Base-by-base conservation (phyloP, 2,888 invertebrate genomes). In the Drosophila cyrtoloma region DNA sequence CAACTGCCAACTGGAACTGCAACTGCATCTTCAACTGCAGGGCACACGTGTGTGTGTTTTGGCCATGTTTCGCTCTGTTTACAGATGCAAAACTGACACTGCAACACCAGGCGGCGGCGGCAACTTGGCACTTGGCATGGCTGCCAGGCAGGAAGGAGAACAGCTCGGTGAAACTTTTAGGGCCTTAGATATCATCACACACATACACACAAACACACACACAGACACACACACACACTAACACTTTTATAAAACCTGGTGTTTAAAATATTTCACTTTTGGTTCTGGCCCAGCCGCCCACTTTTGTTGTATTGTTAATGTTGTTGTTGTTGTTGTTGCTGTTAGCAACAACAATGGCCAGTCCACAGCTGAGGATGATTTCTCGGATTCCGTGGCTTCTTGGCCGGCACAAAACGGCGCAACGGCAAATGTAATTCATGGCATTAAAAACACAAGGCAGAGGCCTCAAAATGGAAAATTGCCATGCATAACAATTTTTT, bases 231-330 rank as follows among this genome's bases (percentile, higher is more conserved):
- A 64, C 37, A 60, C n/a, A 60, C 55, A 42, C 22, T 50, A 33
- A 58, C 44, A 56, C 37, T 32, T 60, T 42, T 42, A 50, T 33
- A 30, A 30, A 32, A 81, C 52, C 67, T 81, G 86, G 90, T 86
- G 89, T 89, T 87, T 91, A 81, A 88, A 87, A 88, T 91, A 91
- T 91, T 92, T 91, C 89, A 91, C 89, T 88, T 91, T 91, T 90
- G 90, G 74, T 70, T 76, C 69, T 63, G 53, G 73, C 78, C 78
- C 74, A 60, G 74, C 71, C 71, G 83, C 84, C 78, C 75, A 82
- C 73, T 60, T 73, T 59, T 53, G 28, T 56, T 10, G 57, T 42
- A 35, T 37, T 57, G 47, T 42, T 52, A n/a, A 28, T 58, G 55
- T 58, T 47, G 56, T 59, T 61, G 52, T 55, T 61, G 61, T 59